phyloP scores from a whole-genome alignment of 2,797 vertebrate genomes.

The Nothura maculosa region DNA sequence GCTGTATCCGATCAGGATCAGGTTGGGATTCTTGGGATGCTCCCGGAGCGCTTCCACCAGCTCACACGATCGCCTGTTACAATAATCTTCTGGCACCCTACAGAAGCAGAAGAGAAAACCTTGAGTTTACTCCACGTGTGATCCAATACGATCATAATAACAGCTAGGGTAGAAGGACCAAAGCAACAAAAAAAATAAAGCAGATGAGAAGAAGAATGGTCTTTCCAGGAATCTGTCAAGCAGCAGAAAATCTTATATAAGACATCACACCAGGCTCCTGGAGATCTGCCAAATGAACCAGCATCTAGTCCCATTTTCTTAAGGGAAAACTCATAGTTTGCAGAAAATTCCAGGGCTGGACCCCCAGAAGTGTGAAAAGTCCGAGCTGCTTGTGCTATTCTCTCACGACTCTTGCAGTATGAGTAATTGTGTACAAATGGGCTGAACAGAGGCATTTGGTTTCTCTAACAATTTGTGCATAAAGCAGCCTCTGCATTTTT shows the following conservation, averaged over 20 bases:
- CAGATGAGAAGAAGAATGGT: not conserved
- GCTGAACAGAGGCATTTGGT: not conserved
- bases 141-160: not conserved
- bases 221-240: not conserved
- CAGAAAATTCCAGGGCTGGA: not conserved
- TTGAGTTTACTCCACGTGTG: not conserved
- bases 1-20: constrained; percentile 93
- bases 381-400: not conserved
- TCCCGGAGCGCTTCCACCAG: constrained; percentile 93
- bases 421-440: not conserved
- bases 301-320: not conserved
- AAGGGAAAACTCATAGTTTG: not conserved
- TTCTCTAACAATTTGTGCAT: not conserved
- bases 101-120: not conserved
- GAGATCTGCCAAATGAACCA: not conserved
- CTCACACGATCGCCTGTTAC: constrained; percentile 90
- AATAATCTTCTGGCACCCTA: constrained; percentile 92
- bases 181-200: not conserved
- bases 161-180: not conserved
- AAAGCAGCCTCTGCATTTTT: not conserved
- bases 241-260: not conserved
- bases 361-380: not conserved
- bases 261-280: not conserved
- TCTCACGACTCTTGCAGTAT: not conserved
- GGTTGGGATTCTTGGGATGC: constrained; percentile 87